phyloP scores from a whole-genome alignment of 2,888 invertebrate species.

The Cynaeus angustus region DNA sequence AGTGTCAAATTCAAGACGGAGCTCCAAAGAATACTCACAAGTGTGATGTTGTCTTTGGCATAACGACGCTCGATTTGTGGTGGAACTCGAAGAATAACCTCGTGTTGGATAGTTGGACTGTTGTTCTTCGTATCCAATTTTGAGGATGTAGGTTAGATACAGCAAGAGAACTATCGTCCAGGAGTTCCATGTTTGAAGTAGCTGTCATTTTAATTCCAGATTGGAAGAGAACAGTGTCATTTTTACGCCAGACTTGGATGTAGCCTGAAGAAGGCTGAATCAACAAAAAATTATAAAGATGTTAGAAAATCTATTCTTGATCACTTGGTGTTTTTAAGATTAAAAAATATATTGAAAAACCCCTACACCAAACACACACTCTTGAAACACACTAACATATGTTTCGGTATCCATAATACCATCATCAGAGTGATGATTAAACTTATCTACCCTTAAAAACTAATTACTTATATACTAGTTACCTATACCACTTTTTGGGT shows the following conservation, averaged over 20 bases:
- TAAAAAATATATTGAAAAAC: too few relatives aligned
- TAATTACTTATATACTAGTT: too few relatives aligned
- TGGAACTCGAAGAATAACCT: constrained; percentile 54
- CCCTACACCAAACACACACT: too few relatives aligned
- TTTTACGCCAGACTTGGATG: constrained; percentile 61
- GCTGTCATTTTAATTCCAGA: constrained; percentile 51
- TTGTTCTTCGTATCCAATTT: constrained; percentile 51
- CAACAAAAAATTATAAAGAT: too few relatives aligned
- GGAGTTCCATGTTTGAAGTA: constrained; percentile 53
- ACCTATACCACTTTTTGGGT: too few relatives aligned
- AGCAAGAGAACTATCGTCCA: constrained; percentile 53
- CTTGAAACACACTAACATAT: too few relatives aligned
- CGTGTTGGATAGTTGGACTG: constrained; percentile 59
- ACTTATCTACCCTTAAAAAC: too few relatives aligned
- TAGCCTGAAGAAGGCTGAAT: constrained; percentile 40
- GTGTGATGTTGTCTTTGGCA: constrained; percentile 58
- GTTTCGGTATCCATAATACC: too few relatives aligned
- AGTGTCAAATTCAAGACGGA: constrained; percentile 32
- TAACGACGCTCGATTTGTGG: constrained; percentile 61
- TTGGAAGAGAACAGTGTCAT: constrained; percentile 52
- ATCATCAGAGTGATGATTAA: too few relatives aligned
- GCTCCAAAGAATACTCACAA: constrained; percentile 53
- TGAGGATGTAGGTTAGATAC: constrained; percentile 48
- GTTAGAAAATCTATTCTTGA: too few relatives aligned
- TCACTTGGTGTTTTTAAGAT: too few relatives aligned